A percentile compares a stretch with the other conserved stretches of the same genome.
Conservation (phyloP, 1,140 invertebrate species). For the Sycophaga agraensis region DNA sequence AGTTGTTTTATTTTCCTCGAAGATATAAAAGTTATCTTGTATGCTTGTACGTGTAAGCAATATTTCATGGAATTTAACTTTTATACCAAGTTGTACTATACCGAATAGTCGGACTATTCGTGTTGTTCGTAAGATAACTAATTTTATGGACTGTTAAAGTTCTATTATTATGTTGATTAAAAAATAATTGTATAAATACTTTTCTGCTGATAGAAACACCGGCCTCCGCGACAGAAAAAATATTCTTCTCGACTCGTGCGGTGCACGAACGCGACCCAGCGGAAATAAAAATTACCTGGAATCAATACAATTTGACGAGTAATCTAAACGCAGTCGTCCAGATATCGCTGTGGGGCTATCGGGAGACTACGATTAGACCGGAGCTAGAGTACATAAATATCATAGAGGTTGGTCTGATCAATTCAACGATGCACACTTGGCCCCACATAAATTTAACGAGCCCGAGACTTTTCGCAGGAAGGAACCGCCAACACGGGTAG, state of each 20-base stretch:
- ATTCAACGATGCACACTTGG: no score
- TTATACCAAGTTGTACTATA: no score
- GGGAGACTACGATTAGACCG: constrained; percentile 76
- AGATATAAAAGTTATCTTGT: no score
- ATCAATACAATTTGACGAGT: constrained; percentile 79
- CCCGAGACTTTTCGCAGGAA: constrained; percentile 56
- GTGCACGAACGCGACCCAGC: constrained; percentile 72
- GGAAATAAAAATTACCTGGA: constrained; percentile 79
- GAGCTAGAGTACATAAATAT: constrained; percentile 64
- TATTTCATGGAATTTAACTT: no score
- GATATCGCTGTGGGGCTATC: constrained; percentile 85
- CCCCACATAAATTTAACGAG: no score
- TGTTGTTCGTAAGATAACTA: no score
- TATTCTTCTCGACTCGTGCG: constrained; percentile 74
- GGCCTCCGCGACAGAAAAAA: constrained; percentile 78
- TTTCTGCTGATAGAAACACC: constrained; percentile 73
- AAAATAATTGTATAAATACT: constrained; percentile 17
- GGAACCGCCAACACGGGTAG: constrained; percentile 66
- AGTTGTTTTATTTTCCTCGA: no score
- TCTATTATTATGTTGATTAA: no score
- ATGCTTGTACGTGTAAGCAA: no score
- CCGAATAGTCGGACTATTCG: no score
- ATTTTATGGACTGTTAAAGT: no score
- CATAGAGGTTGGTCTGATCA: constrained; percentile 30
- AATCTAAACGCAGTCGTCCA: constrained; percentile 72